Evolutionary conservation across 1,140 invertebrate genomes (phyloP), one percentile per base, ranked within the genome.

Genomic region (Temnothorax nylanderi): DNA sequence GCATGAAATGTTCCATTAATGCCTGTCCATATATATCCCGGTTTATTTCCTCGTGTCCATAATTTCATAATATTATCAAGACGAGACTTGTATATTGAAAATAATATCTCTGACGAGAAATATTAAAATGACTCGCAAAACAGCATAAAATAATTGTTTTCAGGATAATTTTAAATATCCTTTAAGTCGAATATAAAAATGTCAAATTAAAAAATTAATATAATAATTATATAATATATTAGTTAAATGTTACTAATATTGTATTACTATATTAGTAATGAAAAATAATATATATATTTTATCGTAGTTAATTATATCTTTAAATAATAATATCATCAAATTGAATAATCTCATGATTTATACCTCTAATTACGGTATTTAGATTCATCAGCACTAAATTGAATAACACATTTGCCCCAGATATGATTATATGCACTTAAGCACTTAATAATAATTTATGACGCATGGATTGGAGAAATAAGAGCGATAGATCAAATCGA

Each of bases 21-120:
- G 58, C 16, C 32, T 21, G n/a, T 64, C 41, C 13, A 0, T 44
- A n/a, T 44, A 69, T 44, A 69, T 56, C 8, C 21, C 10, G 18
- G 11, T 49, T 81, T 67, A 69, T 81, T 81, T 69, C 8, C 60
- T 78, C 21, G n/a, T 41, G 11, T 56, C 13, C 10, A 41, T 69
- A 21, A 81, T 56, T 69, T 37, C 21, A 44, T 26, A 56, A 58
- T 69, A 37, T 71, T 81, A 56, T 34, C 34, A 32, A 21, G 32
- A 34, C 4, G 5, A 69, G 13, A 37, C 1, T 69, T 54, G 0
- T 32, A 44, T 37, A 34, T 11, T 62, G 7, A 64, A 77, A 77
- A 34, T 11, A 47, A 60, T 62, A 41, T 18, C 7, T 62, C 16
- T n/a, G 10, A 47, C 10, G 18, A 78, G 32, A 49, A 65, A 67